Percentiles rank a stretch among this genome's conserved stretches.
phyloP scores from a whole-genome alignment of 2,113 vertebrate species.

The Cephalopterus ornatus region DNA sequence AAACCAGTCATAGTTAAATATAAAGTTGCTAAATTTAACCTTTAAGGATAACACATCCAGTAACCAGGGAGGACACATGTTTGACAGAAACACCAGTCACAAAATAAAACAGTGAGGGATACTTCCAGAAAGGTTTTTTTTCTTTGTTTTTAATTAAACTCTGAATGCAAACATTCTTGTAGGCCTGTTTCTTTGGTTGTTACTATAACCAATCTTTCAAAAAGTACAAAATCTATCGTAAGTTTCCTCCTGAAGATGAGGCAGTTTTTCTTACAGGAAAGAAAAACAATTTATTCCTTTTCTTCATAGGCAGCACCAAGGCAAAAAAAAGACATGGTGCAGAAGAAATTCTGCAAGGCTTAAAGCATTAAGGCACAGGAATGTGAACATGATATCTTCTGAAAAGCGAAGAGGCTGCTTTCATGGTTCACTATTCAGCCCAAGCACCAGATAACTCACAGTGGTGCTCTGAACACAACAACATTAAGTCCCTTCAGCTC shows the following conservation, averaged over 20 bases:
- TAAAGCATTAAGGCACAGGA: not conserved
- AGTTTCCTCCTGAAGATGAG: not conserved
- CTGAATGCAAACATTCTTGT: not conserved
- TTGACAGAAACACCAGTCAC: not conserved
- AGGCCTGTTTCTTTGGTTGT: not conserved
- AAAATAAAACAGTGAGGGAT: not conserved
- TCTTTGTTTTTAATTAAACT: not conserved
- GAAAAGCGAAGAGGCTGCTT: not conserved
- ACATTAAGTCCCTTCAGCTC: not conserved
- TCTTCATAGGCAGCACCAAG: not conserved
- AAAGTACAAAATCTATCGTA: not conserved
- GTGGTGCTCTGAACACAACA: not conserved
- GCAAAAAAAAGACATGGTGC: rapidly evolving
- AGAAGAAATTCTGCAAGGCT: not conserved
- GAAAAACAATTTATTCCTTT: not conserved
- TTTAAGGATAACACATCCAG: not conserved
- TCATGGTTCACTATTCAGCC: not conserved
- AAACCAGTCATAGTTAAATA: not conserved
- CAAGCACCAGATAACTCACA: not conserved
- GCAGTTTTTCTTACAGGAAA: not conserved
- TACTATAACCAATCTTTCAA: not conserved
- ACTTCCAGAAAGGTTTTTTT: not conserved
- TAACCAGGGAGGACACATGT: not conserved
- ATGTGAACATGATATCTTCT: not conserved
- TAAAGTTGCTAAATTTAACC: not conserved